Base-by-base conservation (phyloP, 2,113 vertebrate genomes). In the Epinephelus moara region DNA sequence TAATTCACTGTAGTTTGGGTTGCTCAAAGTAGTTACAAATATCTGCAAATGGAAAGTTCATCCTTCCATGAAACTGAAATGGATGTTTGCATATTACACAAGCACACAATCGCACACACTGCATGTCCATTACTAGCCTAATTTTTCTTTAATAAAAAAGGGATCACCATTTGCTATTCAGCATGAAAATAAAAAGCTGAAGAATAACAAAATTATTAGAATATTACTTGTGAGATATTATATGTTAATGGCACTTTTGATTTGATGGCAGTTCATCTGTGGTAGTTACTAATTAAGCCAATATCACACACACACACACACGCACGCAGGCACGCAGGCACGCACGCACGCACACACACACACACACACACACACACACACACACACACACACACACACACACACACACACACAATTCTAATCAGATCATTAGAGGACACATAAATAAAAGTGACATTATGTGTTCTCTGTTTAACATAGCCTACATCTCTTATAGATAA, bases 71-170 rank as follows among this genome's bases (percentile, higher is more conserved):
- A 25, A 57, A 56, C 55, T 45, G 33, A 37, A 37, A 37, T 37
- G 33, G 33, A 37, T 55, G 19, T 55, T 55, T 21, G 8, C 30
- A 62, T 64, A 37, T 37, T n/a, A 27, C 14, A 42, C 42, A 42
- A 21, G 25, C 23, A 27, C 13, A 27, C 13, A 59, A 17, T 60
- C 55, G 47, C n/a, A 63, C 7, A 23, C 6, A 50, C 33, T 10
- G 6, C 21, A 42, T 27, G 49, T 56, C 33, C 55, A 19, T 70
- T 40, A 60, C 13, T 52, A 25, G 19, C 21, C 13, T 63, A 10
- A 66, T 55, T 68, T 15, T 52, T 42, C 30, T 79, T 78, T 70
- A 53, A 62, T 79, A 30, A 53, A 70, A 55, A 42, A 56, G 3
- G 9, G 6, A 66, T 55, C 19, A 6, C 8, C 23, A 17, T 74